phyloP scores from a whole-genome alignment of 2,888 invertebrate species.

The Ennomos erosarius region DNA sequence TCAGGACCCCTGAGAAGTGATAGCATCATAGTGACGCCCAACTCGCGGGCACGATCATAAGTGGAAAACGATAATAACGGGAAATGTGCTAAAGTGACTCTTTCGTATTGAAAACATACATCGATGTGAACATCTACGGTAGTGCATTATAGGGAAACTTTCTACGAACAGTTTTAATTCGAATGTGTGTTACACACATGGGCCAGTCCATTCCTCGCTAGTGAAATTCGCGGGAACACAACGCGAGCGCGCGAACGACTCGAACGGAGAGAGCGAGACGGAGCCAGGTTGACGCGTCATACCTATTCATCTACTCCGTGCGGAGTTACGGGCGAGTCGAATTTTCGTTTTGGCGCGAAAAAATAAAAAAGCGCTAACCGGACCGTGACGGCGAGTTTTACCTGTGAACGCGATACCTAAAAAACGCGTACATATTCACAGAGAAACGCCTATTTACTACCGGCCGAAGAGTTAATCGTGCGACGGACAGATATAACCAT shows the following conservation, averaged over 20 bases:
- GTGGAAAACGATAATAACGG: background rate
- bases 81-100: background rate
- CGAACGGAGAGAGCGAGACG: background rate
- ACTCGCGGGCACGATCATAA: background rate
- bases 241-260: background rate
- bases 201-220: background rate
- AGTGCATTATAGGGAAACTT: background rate
- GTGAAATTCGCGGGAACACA: background rate
- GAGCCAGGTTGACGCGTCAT: background rate
- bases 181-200: background rate
- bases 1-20: too few species aligned
- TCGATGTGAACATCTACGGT: background rate
- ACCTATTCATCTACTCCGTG: background rate
- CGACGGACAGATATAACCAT: background rate
- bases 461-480: background rate
- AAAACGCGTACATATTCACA: too few species aligned
- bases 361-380: background rate
- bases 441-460: background rate
- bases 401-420: background rate
- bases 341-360: background rate
- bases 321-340: background rate
- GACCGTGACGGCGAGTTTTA: background rate
- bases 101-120: background rate
- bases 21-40: background rate
- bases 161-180: background rate